Conservation (phyloP, 2,888 invertebrate genomes). For the Parthenolecanium corni region DNA sequence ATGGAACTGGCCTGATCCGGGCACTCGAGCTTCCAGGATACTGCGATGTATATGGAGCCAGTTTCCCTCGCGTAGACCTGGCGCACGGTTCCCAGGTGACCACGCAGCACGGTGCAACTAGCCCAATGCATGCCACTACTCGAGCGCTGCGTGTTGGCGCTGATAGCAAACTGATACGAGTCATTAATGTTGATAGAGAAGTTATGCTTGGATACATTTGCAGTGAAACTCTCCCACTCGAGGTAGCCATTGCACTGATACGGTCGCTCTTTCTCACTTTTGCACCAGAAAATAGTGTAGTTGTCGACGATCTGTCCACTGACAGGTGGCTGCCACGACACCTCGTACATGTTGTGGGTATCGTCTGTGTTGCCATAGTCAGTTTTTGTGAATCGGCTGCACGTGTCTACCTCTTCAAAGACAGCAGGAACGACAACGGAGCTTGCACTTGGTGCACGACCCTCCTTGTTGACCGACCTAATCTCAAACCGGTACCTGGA, state of each 20-base stretch:
- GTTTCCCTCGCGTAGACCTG: constrained; percentile 45
- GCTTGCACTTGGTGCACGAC: constrained; percentile 47
- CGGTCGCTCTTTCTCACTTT: constrained; percentile 45
- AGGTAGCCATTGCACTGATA: constrained; percentile 51
- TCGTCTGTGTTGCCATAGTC: constrained; percentile 59
- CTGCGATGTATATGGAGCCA: constrained; percentile 46
- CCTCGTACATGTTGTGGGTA: constrained; percentile 56
- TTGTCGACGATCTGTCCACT: constrained; percentile 37
- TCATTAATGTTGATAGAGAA: constrained; percentile 47
- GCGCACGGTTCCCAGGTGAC: constrained; percentile 47
- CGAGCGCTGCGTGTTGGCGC: constrained; percentile 54
- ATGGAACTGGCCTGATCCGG: constrained; percentile 58
- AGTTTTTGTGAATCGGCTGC: constrained; percentile 58
- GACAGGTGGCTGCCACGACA: constrained; percentile 58
- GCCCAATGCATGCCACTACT: constrained; percentile 83
- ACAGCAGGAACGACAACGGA: constrained; percentile 50
- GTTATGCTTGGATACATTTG: constrained; percentile 44
- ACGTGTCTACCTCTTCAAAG: constrained; percentile 42
- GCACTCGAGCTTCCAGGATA: constrained; percentile 68
- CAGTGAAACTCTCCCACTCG: constrained; percentile 47
- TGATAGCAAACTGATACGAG: constrained; percentile 66
- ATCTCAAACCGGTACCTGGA: constrained; percentile 47
- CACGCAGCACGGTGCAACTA: constrained; percentile 52
- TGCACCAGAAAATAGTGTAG: constrained; percentile 75
- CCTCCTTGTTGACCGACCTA: constrained; percentile 50